These are phyloP conservation scores for Disparrhopalites patrizii DNA, from an alignment of 2,888 invertebrate genomes.

Conservation along the genomic window DNA sequence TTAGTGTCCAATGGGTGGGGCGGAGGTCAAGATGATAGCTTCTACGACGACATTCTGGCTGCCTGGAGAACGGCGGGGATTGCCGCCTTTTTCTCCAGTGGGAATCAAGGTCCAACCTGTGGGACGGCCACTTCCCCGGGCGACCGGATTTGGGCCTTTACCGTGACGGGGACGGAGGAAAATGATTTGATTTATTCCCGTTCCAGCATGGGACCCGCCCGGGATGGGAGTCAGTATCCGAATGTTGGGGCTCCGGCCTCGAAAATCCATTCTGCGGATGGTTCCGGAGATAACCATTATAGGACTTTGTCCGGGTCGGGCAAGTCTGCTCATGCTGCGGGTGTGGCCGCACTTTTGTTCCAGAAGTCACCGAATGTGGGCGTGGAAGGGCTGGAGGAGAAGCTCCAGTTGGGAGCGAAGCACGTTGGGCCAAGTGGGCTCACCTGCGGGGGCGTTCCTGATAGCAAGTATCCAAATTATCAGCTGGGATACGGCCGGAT, in stretches of 20 bases:
- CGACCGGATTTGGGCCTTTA: slow-evolving; percentile 3
- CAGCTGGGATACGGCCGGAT: slow-evolving; percentile 22
- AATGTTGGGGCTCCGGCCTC: slow-evolving; percentile 25
- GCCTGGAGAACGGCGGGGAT: slow-evolving; percentile 22
- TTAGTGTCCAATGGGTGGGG: slow-evolving; percentile 26
- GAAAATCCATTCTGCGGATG: slow-evolving; percentile 13
- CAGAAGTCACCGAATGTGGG: slow-evolving; percentile 18
- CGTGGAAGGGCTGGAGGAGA: background rate
- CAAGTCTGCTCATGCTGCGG: slow-evolving; percentile 35
- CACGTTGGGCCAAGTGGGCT: background rate
- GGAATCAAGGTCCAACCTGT: slow-evolving; percentile 21
- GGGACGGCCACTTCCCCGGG: slow-evolving; percentile 21
- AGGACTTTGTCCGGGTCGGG: slow-evolving; percentile 31
- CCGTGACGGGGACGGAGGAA: slow-evolving; percentile 8
- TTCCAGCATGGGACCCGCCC: slow-evolving; percentile 19
- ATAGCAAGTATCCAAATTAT: slow-evolving; percentile 18
- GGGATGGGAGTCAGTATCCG: slow-evolving; percentile 10
- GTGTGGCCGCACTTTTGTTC: slow-evolving; percentile 29
- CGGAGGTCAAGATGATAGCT: slow-evolving; percentile 17
- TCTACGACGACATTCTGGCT: slow-evolving; percentile 3
- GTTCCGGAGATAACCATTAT: slow-evolving; percentile 22
- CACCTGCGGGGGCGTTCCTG: slow-evolving; percentile 19
- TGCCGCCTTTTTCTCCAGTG: slow-evolving; percentile 20
- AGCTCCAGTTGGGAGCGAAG: background rate
- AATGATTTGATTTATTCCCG: slow-evolving; percentile 1